A percentile compares a stretch with the other conserved stretches of the same genome.
phyloP scores from a whole-genome alignment of 2,113 vertebrate genomes.

The Esox niger region DNA sequence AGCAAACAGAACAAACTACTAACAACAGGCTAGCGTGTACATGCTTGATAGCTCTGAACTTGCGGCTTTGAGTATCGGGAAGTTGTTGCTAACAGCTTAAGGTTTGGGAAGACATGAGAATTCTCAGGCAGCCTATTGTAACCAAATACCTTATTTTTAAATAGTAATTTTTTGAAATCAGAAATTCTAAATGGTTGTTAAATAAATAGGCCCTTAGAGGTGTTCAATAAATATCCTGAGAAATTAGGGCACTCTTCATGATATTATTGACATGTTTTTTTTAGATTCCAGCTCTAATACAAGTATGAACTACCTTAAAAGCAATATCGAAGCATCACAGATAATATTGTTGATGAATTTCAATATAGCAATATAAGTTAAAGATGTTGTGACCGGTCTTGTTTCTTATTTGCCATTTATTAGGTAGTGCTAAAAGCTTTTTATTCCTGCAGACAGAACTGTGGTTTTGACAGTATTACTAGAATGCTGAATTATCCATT shows the following conservation, averaged over 20 bases:
- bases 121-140: conserved; percentile 16
- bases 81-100: neutral
- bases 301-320: conserved; percentile 34
- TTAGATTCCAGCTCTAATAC: neutral
- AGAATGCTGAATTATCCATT: conserved; percentile 21
- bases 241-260: neutral
- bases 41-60: neutral
- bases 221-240: neutral
- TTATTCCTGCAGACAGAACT: conserved; percentile 34
- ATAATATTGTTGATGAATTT: conserved; percentile 8
- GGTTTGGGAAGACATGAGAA: conserved; percentile 9
- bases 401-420: conserved; percentile 10
- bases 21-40: neutral
- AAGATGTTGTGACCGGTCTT: conserved; percentile 8
- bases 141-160: conserved; percentile 12
- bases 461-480: conserved; percentile 21
- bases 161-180: conserved; percentile 4
- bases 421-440: conserved; percentile 7
- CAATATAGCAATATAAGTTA: conserved; percentile 6
- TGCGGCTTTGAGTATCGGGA: neutral
- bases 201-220: neutral
- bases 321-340: conserved; percentile 43
- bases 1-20: too few species aligned
- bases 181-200: neutral
- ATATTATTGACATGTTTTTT: neutral